Base-by-base conservation (phyloP, 92 coral and sea anemone species). In the Plumapathes pennacea region DNA sequence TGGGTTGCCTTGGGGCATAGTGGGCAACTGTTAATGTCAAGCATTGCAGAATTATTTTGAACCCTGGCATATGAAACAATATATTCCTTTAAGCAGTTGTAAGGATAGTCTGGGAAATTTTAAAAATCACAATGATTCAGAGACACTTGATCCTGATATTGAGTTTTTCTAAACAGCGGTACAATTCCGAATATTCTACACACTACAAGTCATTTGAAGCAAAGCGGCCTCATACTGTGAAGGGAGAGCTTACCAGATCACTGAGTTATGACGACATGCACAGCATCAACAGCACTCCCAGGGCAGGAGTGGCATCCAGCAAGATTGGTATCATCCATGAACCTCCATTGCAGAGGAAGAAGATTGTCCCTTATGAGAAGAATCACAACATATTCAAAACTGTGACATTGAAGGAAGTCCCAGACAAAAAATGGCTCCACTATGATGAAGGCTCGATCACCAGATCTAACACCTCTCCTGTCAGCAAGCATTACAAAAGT, bases 331-430 rank as follows among this genome's bases (percentile, higher is more conserved):
- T 84, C 50, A 67, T 85, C 2, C 85, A 69, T 60, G 97, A 91
- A 39, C 97, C 97, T 5, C 92, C 95, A 25, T 67, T 91, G 29
- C 97, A 91, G 45, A 83, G 97, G 57, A 91, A 80, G 60, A 55
- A 74, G 31, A 91, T 91, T 43, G 97, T 91, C 18, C 86, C 97
- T 4, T 91, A 91, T 63, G 85, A 81, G 64, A 74, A 91, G 49
- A 91, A 91, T 74, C 97, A 91, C 59, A 91, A 91, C 48, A 79
- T 91, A 47, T 88, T 91, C 55, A 38, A 89, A 32, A 91, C 97
- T 46, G 77, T 81, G 25, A 91, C 97, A 12, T 79, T 81, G 32
- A 91, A 91, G 54, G 97, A 88, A 50, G 48, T 88, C 37, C 61
- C 63, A 34, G 97, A 88, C 17, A 67, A 66, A 44, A 84, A 79